These are phyloP conservation scores for Rapana venosa DNA, from an alignment of 2,888 invertebrate genomes.

Conservation along the genomic window DNA sequence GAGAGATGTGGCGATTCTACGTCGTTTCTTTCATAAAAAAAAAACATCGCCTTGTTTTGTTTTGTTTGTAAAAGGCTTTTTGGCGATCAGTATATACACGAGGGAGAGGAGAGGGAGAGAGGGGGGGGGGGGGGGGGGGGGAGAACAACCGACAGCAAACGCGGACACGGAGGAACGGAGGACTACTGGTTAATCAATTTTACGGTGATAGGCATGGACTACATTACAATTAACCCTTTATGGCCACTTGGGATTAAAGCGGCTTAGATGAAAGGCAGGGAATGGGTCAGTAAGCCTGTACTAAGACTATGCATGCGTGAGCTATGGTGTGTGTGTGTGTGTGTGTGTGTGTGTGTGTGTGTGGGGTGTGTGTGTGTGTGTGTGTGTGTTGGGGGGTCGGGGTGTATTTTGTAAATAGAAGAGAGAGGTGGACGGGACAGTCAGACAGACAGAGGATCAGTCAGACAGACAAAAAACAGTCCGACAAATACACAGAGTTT, in stretches of 20 bases:
- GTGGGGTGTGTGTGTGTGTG: too few species aligned
- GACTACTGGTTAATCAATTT: neutral
- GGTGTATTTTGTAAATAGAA: too few species aligned
- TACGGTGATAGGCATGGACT: neutral
- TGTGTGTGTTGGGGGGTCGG: too few species aligned
- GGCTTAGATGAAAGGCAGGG: neutral
- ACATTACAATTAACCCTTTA: neutral
- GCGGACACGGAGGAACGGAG: neutral
- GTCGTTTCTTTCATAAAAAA: neutral
- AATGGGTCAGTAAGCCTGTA: neutral
- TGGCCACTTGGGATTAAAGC: neutral
- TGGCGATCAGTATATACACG: neutral
- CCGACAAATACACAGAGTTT: too few species aligned
- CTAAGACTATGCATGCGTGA: neutral
- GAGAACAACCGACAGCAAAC: neutral
- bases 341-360: neutral
- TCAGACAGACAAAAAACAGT: too few species aligned
- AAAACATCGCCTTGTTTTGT: neutral
- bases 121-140: too few species aligned
- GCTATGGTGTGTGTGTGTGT: too few species aligned
- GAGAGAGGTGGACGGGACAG: conserved; percentile 13
- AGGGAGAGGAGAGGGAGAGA: neutral
- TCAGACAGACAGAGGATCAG: too few species aligned
- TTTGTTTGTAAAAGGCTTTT: too few species aligned
- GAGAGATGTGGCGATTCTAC: neutral